Evolutionary conservation across 2,888 invertebrate genomes (phyloP).

Genomic region (Chelonus formosanus): DNA sequence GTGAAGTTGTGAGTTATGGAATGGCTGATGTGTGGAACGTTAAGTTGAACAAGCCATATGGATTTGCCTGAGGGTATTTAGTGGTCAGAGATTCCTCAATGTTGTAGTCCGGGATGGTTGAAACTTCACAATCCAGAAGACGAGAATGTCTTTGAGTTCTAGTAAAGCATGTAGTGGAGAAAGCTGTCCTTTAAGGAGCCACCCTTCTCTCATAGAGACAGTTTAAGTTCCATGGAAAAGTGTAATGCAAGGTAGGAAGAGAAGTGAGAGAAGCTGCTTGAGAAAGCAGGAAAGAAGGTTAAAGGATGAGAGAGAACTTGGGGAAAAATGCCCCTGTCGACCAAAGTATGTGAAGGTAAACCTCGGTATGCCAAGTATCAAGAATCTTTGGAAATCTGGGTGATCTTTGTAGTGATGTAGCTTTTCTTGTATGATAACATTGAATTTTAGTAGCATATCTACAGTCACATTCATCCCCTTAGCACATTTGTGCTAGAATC

Average conservation of each 20-base stretch:
- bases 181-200: constrained; percentile 30
- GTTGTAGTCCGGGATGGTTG: constrained; percentile 45
- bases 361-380: constrained; percentile 5
- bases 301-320: neutral
- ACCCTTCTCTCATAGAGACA: constrained; percentile 12
- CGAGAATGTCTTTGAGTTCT: constrained; percentile 64
- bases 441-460: too few relatives aligned
- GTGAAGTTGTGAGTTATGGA: constrained; percentile 14
- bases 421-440: neutral
- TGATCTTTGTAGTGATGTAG: neutral
- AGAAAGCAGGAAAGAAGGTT: neutral
- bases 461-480: neutral
- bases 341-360: constrained; percentile 46
- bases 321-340: constrained; percentile 50
- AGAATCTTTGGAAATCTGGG: neutral
- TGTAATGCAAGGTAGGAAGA: constrained; percentile 15
- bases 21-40: constrained; percentile 51
- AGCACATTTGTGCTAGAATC: neutral
- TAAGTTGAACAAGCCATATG: constrained; percentile 50
- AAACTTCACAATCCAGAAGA: constrained; percentile 59
- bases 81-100: constrained; percentile 61
- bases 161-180: constrained; percentile 53
- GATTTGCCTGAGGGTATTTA: constrained; percentile 52
- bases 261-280: constrained; percentile 11
- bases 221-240: constrained; percentile 7